These are phyloP conservation scores for Drosophila melanosoma DNA, from an alignment of 2,888 invertebrate genomes.

Conservation along the genomic window DNA sequence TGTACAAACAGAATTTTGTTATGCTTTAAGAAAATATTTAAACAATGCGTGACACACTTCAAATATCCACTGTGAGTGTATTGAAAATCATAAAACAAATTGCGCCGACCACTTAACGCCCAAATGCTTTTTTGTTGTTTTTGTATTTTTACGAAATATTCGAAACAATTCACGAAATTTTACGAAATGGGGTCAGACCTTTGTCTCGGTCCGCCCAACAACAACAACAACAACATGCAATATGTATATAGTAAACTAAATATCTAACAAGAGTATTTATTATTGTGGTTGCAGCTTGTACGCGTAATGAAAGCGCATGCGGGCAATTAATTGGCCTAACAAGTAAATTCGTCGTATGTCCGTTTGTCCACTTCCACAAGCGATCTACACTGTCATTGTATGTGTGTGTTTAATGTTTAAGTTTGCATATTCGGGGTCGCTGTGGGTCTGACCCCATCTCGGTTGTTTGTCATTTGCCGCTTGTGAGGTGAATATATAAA, in stretches of 20 bases:
- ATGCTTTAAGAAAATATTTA: not conserved
- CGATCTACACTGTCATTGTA: conserved; percentile 6
- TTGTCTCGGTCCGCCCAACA: conserved; percentile 34
- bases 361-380: conserved; percentile 22
- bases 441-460: conserved; percentile 30
- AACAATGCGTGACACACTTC: not conserved
- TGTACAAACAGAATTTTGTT: not conserved
- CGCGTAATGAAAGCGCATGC: conserved; percentile 74
- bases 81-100: conserved; percentile 37
- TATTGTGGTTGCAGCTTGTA: conserved; percentile 31
- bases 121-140: conserved; percentile 47
- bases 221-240: conserved; percentile 13
- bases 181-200: conserved; percentile 66
- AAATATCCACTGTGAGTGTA: conserved; percentile 8
- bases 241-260: conserved; percentile 50
- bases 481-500: conserved; percentile 11
- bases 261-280: conserved; percentile 40
- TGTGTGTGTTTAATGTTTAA: conserved; percentile 10
- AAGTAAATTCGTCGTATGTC: conserved; percentile 51
- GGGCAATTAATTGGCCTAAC: conserved; percentile 73
- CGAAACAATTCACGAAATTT: conserved; percentile 57
- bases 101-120: conserved; percentile 60
- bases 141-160: conserved; percentile 67
- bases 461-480: conserved; percentile 37
- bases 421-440: conserved; percentile 31